Evolutionary conservation across 2,888 invertebrate genomes (phyloP), one percentile per base, ranked within the genome.

Genomic region (Salticus scenicus): DNA sequence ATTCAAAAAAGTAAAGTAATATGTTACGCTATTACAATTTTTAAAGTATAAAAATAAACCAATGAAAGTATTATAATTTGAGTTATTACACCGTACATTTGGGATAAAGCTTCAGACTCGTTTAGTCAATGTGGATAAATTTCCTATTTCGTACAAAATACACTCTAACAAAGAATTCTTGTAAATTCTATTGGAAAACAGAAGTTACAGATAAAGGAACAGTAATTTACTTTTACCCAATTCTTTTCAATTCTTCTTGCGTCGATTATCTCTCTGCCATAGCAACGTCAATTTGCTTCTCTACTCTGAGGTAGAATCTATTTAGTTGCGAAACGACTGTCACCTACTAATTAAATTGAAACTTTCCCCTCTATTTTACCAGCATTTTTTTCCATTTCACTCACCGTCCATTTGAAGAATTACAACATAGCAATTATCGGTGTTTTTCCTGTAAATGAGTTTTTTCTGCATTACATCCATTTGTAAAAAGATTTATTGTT

Each of bases 291-390:
- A 24, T 57, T 57, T 57, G 24, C 57, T 12, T 24, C 57, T 24
- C 20, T 24, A 24, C 57, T 57, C 8, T 24, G 57, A 57, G 24
- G 42, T 2, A 17, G 57, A 57, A 57, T 57, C 57, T 57, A 57
- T 57, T 57, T 57, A 57, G 57, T 24, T 57, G 7, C 57, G 57
- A 57, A 57, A 24, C 57, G 57, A 57, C 57, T 57, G 57, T 57
- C 57, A 57, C 57, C 57, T 57, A 57, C 57, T 57, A 57, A 57
- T 57, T 57, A 57, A 57, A 57, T 57, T 57, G 57, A 57, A 57
- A 57, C 24, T 57, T 57, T 57, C 24, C 17, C 57, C 24, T 57
- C 10, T 17, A 47, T 2, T 47, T 47, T 47, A 47, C 14, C 7
- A 37, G 37, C 10, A 37, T 57, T 24, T 57, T 47, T 57, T 57